Evolutionary conservation across 2,888 invertebrate genomes (phyloP), one percentile per base, ranked within the genome.

Genomic region (Reticulitermes lucifugus): DNA sequence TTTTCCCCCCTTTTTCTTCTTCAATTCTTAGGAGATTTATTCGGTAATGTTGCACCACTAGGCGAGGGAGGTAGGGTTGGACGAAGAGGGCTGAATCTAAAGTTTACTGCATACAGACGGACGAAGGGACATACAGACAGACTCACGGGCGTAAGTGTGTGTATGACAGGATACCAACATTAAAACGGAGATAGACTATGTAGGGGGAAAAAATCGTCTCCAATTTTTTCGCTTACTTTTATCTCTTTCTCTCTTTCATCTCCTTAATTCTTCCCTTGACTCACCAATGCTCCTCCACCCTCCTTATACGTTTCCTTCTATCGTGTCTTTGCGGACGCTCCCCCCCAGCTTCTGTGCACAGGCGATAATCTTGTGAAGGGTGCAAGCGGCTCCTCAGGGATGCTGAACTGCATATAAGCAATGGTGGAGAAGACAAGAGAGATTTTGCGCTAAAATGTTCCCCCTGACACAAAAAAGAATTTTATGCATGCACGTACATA

Each of bases 21-120:
- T 81, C 46, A 81, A 70, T 81, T 81, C 81, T 81, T 81, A 46
- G 43, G 81, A 81, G 81, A 81, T 81, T 81, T 81, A 81, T 81
- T 81, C 81, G 14, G 81, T 81, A 81, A 81, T 81, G 81, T 70
- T 70, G 81, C 43, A 46, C 65, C 81, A 70, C 55, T 43, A 65
- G 22, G 41, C 59, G 43, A 70, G 46, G 55, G 55, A 79, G 79
- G 35, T 35, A 75, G 14, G 7, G 14, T 41, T 41, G 35, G 79
- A 79, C 46, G 59, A 35, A 79, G 70, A 22, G n/a, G 77, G 43
- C 46, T 77, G 46, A 77, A 77, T 46, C 9, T 77, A 77, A 77
- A 77, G 21, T 46, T 77, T 46, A 77, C 77, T 46, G 77, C 77
- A 51, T 46, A 41, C n/a, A n/a, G 46, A 51, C 77, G 46, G 43